A percentile compares a stretch with the other conserved stretches of the same genome.
Conservation (phyloP, 2,888 invertebrate species). For the Melipona bicolor region DNA sequence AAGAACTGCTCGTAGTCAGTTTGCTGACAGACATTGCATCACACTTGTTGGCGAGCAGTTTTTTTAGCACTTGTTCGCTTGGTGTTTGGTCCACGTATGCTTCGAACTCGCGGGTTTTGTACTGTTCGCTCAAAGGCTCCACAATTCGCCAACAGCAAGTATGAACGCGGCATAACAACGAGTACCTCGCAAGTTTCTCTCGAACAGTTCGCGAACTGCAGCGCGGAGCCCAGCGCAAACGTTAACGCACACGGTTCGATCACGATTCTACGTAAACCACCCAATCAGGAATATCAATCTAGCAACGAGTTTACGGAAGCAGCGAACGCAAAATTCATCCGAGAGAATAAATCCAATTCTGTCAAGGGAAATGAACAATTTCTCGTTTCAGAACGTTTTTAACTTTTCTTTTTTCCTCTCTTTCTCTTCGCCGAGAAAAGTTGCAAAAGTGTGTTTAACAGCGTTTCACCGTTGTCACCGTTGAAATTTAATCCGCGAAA, state of each 20-base stretch:
- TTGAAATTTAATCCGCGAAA: not conserved
- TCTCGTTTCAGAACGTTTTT: not conserved
- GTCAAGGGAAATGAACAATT: not conserved
- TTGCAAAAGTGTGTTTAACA: not conserved
- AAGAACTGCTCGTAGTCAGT: no score
- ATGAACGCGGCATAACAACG: no score
- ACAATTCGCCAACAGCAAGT: no score
- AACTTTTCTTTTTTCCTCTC: no score
- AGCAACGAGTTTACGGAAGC: not conserved
- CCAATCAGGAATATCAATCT: not conserved
- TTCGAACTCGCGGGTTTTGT: no score
- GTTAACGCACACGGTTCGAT: not conserved
- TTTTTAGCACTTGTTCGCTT: no score
- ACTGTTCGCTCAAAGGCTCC: no score
- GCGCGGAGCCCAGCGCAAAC: not conserved
- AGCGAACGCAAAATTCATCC: not conserved
- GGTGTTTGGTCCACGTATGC: no score
- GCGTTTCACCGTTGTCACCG: not conserved
- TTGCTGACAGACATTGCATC: no score
- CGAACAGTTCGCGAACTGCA: no score
- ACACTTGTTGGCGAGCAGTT: no score
- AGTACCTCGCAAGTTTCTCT: no score
- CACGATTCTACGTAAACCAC: conserved; percentile 8
- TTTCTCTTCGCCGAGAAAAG: not conserved
- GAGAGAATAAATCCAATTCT: not conserved